Evolutionary conservation across 2,113 vertebrate genomes (phyloP).

Genomic region (Corythoichthys haematopterus): DNA sequence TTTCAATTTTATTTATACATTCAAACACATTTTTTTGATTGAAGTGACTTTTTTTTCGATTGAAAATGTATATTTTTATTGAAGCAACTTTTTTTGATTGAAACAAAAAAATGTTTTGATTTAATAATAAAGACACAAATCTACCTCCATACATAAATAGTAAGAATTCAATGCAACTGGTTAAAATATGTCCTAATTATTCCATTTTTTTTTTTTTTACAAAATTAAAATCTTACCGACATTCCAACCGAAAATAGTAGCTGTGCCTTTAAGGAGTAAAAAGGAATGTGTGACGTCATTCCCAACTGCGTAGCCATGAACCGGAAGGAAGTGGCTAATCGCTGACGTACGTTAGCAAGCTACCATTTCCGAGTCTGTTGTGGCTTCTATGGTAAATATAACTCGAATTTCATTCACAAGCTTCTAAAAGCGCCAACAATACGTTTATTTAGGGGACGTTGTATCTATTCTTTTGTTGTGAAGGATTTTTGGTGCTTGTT

Average conservation of each 20-base stretch:
- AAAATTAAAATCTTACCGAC: neutral
- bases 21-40: too few relatives aligned
- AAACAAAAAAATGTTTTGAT: too few relatives aligned
- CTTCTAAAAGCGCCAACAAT: rapidly evolving
- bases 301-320: constrained; percentile 40
- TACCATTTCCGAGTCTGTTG: constrained; percentile 56
- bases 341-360: constrained; percentile 62
- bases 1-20: too few relatives aligned
- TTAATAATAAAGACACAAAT: too few relatives aligned
- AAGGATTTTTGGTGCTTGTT: neutral
- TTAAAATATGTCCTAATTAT: too few relatives aligned
- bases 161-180: too few relatives aligned
- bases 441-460: neutral
- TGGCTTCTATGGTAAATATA: constrained; percentile 75
- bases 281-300: constrained; percentile 41
- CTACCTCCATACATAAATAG: too few relatives aligned
- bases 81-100: too few relatives aligned
- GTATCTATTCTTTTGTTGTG: neutral
- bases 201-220: neutral
- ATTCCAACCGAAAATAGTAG: neutral
- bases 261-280: constrained; percentile 41
- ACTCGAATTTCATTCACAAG: neutral
- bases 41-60: too few relatives aligned
- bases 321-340: constrained; percentile 68
- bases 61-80: too few relatives aligned